Evolutionary conservation across 2,888 invertebrate species (phyloP).

Genomic region (Amiota mariae): DNA sequence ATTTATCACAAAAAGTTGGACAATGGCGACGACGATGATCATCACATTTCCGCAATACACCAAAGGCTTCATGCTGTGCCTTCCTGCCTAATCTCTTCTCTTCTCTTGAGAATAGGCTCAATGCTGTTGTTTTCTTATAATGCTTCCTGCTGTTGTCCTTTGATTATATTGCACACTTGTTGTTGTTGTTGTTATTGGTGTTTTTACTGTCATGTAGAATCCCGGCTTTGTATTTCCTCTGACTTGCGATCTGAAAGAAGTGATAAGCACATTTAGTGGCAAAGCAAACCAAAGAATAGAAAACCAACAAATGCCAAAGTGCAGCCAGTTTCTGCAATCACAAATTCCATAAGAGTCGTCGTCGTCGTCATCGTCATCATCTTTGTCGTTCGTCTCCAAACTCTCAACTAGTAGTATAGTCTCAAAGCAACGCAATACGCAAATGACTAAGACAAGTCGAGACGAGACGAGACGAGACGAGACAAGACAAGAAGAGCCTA

Average conservation of each 20-base stretch:
- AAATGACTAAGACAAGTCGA: too few species aligned
- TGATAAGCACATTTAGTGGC: not conserved
- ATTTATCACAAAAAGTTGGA: slow-evolving; percentile 39
- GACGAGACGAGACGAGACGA: too few species aligned
- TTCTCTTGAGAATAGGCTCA: slow-evolving; percentile 26
- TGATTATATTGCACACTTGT: slow-evolving; percentile 11
- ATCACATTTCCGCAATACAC: slow-evolving; percentile 56
- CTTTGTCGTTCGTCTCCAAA: too few species aligned
- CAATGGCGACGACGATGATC: slow-evolving; percentile 35
- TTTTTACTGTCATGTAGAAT: not conserved
- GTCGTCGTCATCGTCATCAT: too few species aligned
- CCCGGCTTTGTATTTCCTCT: not conserved
- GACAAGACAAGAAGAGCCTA: too few species aligned
- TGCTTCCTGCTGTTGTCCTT: slow-evolving; percentile 22
- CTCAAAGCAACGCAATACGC: too few species aligned
- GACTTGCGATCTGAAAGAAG: slow-evolving; percentile 11
- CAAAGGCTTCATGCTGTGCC: slow-evolving; percentile 47
- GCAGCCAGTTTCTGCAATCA: slow-evolving; percentile 37
- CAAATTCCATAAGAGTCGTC: slow-evolving; percentile 46
- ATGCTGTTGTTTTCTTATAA: slow-evolving; percentile 34
- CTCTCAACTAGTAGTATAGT: too few species aligned
- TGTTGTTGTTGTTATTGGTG: not conserved
- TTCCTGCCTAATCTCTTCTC: slow-evolving; percentile 9
- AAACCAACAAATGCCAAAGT: not conserved
- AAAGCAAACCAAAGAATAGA: too few species aligned